phyloP scores from a whole-genome alignment of 2,888 invertebrate genomes.

The Ectemnius continuus region DNA sequence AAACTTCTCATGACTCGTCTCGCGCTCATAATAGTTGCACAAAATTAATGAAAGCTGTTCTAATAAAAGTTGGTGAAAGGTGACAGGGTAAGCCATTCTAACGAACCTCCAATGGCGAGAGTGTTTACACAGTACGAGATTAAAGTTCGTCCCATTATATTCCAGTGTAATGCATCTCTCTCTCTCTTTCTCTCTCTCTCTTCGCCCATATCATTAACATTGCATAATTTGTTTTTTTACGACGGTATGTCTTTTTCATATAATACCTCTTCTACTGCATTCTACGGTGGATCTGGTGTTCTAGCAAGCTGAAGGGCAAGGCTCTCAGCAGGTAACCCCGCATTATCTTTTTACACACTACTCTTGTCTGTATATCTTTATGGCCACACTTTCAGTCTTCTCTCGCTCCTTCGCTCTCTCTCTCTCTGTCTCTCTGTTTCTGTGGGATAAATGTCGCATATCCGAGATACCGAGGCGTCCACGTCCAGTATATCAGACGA shows the following conservation, averaged over 20 bases:
- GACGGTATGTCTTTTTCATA: constrained; percentile 72
- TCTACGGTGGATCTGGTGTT: constrained; percentile 78
- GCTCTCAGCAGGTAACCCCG: constrained; percentile 88
- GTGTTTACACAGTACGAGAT: no score
- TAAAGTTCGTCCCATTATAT: no score
- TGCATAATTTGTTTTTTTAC: constrained; percentile 67
- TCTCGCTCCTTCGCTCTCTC: constrained; percentile 17
- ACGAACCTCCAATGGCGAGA: no score
- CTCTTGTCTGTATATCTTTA: constrained; percentile 35
- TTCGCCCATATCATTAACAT: constrained; percentile 53
- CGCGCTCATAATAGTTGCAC: no score
- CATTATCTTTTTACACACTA: constrained; percentile 73
- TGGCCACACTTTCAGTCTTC: constrained; percentile 21
- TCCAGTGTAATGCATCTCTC: no score
- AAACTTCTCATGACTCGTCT: no score
- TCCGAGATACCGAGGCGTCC: constrained; percentile 2
- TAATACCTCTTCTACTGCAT: constrained; percentile 71
- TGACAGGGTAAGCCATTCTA: no score
- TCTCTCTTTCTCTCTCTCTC: no score
- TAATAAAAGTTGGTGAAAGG: no score
- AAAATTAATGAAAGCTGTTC: no score
- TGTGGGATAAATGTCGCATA: constrained; percentile 23
- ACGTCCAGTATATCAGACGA: no score
- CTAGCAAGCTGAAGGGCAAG: constrained; percentile 90
- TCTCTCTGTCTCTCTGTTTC: constrained; percentile 3